Conservation (phyloP, 2,797 vertebrate species). For the Coluber constrictor region DNA sequence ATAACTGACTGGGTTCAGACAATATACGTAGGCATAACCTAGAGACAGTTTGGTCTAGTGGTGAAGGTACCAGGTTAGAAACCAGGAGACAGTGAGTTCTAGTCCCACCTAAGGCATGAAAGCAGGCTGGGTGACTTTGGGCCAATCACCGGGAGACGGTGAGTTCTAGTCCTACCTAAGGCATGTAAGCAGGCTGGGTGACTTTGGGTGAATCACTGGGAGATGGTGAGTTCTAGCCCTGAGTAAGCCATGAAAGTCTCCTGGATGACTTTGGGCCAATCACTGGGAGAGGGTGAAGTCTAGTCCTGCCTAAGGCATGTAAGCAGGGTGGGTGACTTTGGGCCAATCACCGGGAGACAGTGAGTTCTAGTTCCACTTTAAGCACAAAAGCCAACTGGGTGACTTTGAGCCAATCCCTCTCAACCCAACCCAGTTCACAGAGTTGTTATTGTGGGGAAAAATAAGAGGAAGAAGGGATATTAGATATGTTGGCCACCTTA, state of each 20-base stretch:
- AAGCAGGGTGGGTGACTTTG: too few relatives aligned
- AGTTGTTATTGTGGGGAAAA: neutral
- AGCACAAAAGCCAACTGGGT: too few relatives aligned
- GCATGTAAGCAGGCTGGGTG: fast-evolving
- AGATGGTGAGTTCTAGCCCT: too few relatives aligned
- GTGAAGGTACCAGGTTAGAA: neutral
- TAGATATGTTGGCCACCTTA: neutral
- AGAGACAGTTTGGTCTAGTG: neutral
- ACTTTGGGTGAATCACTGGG: neutral
- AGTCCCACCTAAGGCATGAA: neutral
- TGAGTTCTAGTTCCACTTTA: too few relatives aligned
- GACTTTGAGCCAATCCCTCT: neutral
- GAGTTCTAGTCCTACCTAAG: neutral
- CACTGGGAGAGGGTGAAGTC: too few relatives aligned
- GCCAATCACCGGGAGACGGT: neutral
- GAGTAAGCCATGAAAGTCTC: fast-evolving
- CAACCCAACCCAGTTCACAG: neutral
- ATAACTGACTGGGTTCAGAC: neutral
- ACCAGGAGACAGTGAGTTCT: neutral
- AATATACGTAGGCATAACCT: neutral
- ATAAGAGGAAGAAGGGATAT: neutral
- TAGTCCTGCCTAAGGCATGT: too few relatives aligned
- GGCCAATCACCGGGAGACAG: too few relatives aligned
- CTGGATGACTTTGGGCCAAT: too few relatives aligned
- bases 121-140: neutral